Evolutionary conservation across 1,140 invertebrate species (phyloP), one percentile per base, ranked within the genome.

Genomic region (Aphelenchoides avenae): DNA sequence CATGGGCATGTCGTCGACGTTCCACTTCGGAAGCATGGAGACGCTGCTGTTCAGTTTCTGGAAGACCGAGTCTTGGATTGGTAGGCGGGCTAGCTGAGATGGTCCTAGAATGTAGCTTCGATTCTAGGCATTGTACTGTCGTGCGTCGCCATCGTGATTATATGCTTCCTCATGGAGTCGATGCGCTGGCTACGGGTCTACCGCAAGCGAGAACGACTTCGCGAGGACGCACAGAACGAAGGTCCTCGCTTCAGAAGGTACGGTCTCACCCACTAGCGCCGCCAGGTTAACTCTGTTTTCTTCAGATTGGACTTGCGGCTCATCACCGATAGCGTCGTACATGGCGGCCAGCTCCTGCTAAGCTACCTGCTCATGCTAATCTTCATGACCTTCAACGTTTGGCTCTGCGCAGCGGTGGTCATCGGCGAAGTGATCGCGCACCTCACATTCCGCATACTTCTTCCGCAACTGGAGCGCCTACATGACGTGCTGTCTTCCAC

Each of bases 341-440:
- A 96, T 77, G 83, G 91, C 52, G 60, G 94, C 0, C 92, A 96
- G 79, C 85, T 94, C 46, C 84, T 87, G 2, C 78, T 92, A 27
- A 89, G 88, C 18, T 95, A 95, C 78, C 85, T 91, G 68, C 84
- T 96, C 18, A 97, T 97, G 92, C 80, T 97, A 78, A 87, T 95
- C 53, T 94, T 96, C 79, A 97, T 97, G 92, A 96, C 91, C 0
- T 97, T 92, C 83, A 95, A 95, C 76, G 85, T 88, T 18, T 96
- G 88, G 87, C 82, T 95, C 18, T 92, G 91, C 73, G 61, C 90
- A 22, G 87, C 88, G 3, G 86, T 94, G n/a, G 85, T 91, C 0
- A 71, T 92, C 5, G 92, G 92, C 2, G 86, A 89, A 13, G 88
- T 85, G 0, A 80, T 87, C 9, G 91, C 91, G 1, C 94, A 93